Conservation (phyloP, 64 coral and sea anemone species). For the Catalaphyllia jardinei region DNA sequence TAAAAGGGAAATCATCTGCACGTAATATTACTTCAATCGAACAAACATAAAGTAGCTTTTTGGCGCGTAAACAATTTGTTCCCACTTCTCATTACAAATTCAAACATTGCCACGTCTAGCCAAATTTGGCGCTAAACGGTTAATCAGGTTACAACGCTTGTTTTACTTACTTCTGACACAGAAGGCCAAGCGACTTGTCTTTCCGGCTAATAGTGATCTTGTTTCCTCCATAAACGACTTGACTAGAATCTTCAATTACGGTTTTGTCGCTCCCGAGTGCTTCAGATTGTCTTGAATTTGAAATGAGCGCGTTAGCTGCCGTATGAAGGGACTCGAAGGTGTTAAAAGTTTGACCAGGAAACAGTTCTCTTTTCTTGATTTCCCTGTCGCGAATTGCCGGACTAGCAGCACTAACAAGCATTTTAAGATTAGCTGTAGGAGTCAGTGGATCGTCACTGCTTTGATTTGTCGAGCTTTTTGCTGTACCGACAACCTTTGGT, state of each 20-base stretch:
- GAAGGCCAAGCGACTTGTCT: conserved; percentile 91
- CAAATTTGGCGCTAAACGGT: conserved; percentile 52
- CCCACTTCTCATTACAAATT: conserved; percentile 58
- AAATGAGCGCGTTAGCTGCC: conserved; percentile 17
- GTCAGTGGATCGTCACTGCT: conserved; percentile 82
- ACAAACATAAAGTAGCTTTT: not conserved
- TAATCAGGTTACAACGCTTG: conserved; percentile 4
- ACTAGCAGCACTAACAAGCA: conserved; percentile 93
- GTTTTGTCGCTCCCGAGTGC: not conserved
- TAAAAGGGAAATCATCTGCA: not conserved
- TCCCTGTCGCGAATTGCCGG: conserved; percentile 94
- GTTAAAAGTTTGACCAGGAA: conserved; percentile 54
- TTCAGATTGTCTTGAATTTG: conserved; percentile 26
- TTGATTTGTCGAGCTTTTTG: conserved; percentile 51
- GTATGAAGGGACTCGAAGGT: conserved; percentile 29
- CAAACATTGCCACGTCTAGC: conserved; percentile 62
- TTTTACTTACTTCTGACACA: conserved; percentile 86
- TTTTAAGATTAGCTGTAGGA: conserved; percentile 97
- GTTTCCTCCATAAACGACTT: conserved; percentile 36
- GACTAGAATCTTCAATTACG: not conserved
- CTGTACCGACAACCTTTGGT: conserved; percentile 56
- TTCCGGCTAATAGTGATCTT: conserved; percentile 89
- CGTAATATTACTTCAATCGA: not conserved
- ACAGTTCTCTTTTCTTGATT: conserved; percentile 90
- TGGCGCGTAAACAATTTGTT: not conserved